phyloP scores from a whole-genome alignment of 2,113 vertebrate genomes.

The Xiphophorus couchianus region DNA sequence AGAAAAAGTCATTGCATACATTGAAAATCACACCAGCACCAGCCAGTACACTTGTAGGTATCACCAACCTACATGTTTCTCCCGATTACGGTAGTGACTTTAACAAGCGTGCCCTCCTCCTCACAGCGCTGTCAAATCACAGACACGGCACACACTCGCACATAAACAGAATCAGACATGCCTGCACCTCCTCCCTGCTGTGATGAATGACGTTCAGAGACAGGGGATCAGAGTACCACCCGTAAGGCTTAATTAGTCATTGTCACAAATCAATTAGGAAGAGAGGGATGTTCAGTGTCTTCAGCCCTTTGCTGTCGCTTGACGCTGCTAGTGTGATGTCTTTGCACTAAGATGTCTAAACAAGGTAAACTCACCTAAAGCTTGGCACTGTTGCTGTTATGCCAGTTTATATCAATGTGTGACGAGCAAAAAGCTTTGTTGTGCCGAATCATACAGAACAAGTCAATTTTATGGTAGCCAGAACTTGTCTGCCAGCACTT shows the following conservation, averaged over 20 bases:
- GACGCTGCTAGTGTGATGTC: conserved; percentile 10
- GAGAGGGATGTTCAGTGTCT: conserved; percentile 43
- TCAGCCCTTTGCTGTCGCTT: conserved; percentile 42
- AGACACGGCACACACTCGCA: conserved; percentile 3
- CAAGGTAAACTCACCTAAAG: conserved; percentile 19
- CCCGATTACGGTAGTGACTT: conserved; percentile 32
- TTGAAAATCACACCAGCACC: conserved; percentile 3
- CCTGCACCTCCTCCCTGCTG: conserved; percentile 51
- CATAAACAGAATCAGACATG: conserved; percentile 58
- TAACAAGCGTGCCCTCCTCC: conserved; percentile 35
- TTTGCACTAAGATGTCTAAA: not conserved
- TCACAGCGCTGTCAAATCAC: conserved; percentile 18
- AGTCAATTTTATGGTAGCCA: not conserved
- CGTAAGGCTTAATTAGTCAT: conserved; percentile 72
- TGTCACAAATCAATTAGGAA: conserved; percentile 70
- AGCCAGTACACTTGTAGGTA: conserved; percentile 13
- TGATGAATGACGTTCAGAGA: conserved; percentile 64
- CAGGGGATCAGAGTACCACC: conserved; percentile 60
- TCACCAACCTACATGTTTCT: conserved; percentile 37
- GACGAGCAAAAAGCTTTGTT: not conserved
- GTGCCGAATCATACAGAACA: not conserved
- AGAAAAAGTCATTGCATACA: conserved; percentile 1
- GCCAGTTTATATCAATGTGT: not conserved
- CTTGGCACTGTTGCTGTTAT: not conserved
- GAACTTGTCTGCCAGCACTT: not conserved